These are phyloP conservation scores for Mareca strepera DNA, from an alignment of 2,797 vertebrate genomes.

Conservation along the genomic window DNA sequence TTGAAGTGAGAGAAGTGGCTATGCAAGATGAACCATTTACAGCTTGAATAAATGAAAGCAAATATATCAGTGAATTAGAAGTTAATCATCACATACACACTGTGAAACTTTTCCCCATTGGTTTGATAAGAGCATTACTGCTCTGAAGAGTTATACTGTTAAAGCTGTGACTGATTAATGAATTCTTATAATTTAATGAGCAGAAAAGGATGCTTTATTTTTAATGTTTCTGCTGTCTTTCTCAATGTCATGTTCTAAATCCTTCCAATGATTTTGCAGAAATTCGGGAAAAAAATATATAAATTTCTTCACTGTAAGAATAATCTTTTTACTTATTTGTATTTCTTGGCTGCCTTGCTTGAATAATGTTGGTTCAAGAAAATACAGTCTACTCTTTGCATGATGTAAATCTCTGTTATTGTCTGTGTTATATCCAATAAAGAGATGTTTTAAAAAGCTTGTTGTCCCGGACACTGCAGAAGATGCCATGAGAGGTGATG, in stretches of 20 bases:
- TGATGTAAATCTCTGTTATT: background rate
- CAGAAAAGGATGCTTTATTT: background rate
- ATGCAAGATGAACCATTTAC: background rate
- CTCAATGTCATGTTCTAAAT: background rate
- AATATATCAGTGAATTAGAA: background rate
- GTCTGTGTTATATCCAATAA: background rate
- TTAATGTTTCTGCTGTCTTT: background rate
- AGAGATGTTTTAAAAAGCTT: background rate
- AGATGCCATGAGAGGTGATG: background rate
- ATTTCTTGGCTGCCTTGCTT: background rate
- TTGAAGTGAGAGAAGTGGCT: background rate
- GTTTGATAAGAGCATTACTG: background rate
- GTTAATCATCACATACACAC: background rate
- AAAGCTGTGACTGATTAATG: background rate
- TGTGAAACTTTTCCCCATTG: background rate
- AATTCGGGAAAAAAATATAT: background rate
- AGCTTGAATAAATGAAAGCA: slow-evolving; percentile 1
- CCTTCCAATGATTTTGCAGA: background rate
- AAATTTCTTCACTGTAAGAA: background rate
- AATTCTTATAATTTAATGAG: background rate
- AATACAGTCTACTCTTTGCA: background rate
- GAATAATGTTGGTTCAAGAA: background rate
- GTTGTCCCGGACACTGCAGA: background rate
- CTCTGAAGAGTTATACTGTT: background rate
- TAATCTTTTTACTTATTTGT: background rate